Evolutionary conservation across 2,888 invertebrate genomes (phyloP), one percentile per base, ranked within the genome.

Genomic region (Erebia epiphron): DNA sequence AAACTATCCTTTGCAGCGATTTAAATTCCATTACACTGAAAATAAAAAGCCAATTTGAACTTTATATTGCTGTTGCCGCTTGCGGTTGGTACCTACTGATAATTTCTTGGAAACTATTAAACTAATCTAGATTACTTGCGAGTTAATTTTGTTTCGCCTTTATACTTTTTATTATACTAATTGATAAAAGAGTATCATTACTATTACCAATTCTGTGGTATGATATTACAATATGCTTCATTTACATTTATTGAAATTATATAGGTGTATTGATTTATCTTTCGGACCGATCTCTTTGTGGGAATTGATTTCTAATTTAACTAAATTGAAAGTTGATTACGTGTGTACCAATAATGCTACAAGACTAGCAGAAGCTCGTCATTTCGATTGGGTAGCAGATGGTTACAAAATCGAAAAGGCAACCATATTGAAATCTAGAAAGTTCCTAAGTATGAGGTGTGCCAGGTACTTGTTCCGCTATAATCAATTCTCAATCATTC

Each of bases 11-110:
- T 86, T 81, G 83, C 82, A 79, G 84, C 86, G 85, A 88, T 89
- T 89, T 89, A 86, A 89, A 89, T 89, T 87, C 86, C 84, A 88
- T 88, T 89, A 86, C 83, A 85, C 80, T 83, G 82, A 84, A 86
- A 87, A 86, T 88, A 86, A 88, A 87, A 88, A 84, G 86, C 82
- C 84, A 85, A 87, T 88, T 87, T 83, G 79, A 84, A 83, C 81
- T 83, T 81, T 83, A 81, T 83, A 81, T 81, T 67, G 73, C 73
- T 72, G 71, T 76, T 77, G 75, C 77, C 75, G 63, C 82, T 80
- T 62, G 73, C 68, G 68, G 73, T 67, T 41, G 67, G 60, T 57
- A 50, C 43, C 43, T 74, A 63, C 71, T 68, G 74, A 77, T 77
- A 74, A 73, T 75, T 77, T 77, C 72, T 73, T 67, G 70, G 74